These are phyloP conservation scores for Aviceda subcristata DNA, from an alignment of 2,113 vertebrate species.

Conservation along the genomic window DNA sequence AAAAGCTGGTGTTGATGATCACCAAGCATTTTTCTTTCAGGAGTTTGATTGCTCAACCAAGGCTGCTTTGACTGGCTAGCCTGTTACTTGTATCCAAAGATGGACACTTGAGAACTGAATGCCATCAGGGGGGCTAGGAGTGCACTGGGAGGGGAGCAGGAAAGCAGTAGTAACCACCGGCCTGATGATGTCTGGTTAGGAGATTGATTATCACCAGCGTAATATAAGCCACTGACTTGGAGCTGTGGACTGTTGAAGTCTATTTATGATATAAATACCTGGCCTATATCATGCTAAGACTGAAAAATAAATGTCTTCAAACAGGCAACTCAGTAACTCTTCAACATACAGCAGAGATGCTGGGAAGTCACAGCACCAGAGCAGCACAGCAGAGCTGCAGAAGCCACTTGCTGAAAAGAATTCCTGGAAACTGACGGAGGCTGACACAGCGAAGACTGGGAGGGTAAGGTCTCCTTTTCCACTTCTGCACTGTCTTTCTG, in stretches of 20 bases:
- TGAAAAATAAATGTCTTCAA: neutral
- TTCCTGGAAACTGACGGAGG: conserved; percentile 84
- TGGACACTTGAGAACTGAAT: neutral
- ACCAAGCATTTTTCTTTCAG: neutral
- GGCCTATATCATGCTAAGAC: neutral
- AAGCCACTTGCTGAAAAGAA: conserved; percentile 52
- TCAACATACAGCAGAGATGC: conserved; percentile 66
- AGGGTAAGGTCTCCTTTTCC: conserved; percentile 68
- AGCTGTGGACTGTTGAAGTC: neutral
- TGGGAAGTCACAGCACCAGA: conserved; percentile 14
- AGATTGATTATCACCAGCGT: neutral
- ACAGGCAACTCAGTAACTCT: conserved; percentile 73
- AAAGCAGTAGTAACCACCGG: neutral
- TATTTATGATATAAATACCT: neutral
- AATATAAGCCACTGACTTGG: neutral
- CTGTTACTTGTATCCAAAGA: neutral
- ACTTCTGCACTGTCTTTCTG: neutral
- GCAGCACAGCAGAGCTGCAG: conserved; percentile 64
- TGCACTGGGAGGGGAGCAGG: neutral
- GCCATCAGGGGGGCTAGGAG: neutral
- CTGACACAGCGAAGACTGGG: conserved; percentile 90
- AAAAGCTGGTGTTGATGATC: neutral
- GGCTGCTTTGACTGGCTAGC: neutral
- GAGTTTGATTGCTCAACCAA: neutral
- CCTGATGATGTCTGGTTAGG: neutral